A percentile compares a stretch with the other conserved stretches of the same genome.
Evolutionary conservation across 2,888 invertebrate species (phyloP).

Genomic region (Thysanoteuthis rhombus): DNA sequence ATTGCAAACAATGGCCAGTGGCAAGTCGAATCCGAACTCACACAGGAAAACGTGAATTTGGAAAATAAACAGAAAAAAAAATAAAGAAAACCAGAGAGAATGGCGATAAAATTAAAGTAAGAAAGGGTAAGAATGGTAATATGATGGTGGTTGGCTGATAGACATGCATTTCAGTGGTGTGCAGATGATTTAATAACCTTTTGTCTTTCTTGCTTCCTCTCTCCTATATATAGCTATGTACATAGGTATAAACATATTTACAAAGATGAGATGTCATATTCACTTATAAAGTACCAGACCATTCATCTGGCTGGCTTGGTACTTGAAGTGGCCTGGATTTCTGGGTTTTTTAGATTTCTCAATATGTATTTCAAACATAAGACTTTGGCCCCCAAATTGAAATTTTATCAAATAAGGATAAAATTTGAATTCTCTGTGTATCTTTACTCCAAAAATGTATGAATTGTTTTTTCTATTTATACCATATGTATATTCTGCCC

Average conservation of each 20-base stretch:
- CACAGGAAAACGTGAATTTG: neutral
- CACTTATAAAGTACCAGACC: neutral
- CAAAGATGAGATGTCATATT: neutral
- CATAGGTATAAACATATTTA: neutral
- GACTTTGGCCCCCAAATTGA: too few species aligned
- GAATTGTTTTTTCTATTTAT: too few species aligned
- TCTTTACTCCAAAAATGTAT: too few species aligned
- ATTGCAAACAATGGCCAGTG: neutral
- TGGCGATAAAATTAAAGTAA: too few species aligned
- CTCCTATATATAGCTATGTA: neutral
- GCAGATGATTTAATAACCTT: neutral
- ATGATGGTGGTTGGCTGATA: neutral
- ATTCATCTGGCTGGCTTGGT: too few species aligned
- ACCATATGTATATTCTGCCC: too few species aligned
- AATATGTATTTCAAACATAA: too few species aligned
- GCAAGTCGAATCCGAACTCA: neutral
- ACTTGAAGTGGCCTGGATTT: too few species aligned
- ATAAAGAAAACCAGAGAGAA: too few species aligned
- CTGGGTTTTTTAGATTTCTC: neutral
- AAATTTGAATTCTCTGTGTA: too few species aligned
- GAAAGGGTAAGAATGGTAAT: neutral
- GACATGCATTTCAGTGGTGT: neutral
- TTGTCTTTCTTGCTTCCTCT: neutral
- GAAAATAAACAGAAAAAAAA: neutral
- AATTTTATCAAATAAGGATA: too few species aligned